Conservation (phyloP, 2,113 vertebrate species). For the Eurypyga helias region DNA sequence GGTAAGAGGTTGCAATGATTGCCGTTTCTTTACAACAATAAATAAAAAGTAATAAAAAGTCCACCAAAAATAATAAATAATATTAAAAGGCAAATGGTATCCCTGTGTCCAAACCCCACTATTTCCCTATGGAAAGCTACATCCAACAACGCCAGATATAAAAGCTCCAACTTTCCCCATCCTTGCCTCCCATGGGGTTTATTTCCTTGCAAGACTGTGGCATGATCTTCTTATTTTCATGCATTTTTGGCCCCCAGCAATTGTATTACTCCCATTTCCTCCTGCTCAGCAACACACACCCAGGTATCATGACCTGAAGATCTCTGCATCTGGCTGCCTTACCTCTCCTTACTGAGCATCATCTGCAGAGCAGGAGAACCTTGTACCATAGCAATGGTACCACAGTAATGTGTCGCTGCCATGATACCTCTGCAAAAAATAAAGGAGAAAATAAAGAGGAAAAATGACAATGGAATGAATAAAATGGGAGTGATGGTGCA, state of each 20-base stretch:
- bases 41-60: neutral
- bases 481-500: neutral
- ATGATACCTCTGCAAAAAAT: too few relatives aligned
- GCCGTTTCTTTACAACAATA: neutral
- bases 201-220: neutral
- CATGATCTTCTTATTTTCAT: neutral
- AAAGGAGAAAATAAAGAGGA: neutral
- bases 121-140: neutral
- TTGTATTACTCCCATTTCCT: neutral
- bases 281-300: rapidly evolving
- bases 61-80: neutral
- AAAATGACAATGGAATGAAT: neutral
- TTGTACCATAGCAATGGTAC: too few relatives aligned
- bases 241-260: neutral
- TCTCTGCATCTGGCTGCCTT: neutral
- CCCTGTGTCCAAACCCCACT: neutral
- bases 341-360: neutral
- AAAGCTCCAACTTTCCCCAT: neutral
- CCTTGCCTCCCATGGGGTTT: neutral
- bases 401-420: neutral
- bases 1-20: neutral
- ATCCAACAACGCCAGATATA: neutral
- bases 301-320: neutral
- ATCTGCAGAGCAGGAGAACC: neutral
- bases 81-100: neutral